Base-by-base conservation (phyloP, 2,113 vertebrate genomes). In the Polyodon spathula region DNA sequence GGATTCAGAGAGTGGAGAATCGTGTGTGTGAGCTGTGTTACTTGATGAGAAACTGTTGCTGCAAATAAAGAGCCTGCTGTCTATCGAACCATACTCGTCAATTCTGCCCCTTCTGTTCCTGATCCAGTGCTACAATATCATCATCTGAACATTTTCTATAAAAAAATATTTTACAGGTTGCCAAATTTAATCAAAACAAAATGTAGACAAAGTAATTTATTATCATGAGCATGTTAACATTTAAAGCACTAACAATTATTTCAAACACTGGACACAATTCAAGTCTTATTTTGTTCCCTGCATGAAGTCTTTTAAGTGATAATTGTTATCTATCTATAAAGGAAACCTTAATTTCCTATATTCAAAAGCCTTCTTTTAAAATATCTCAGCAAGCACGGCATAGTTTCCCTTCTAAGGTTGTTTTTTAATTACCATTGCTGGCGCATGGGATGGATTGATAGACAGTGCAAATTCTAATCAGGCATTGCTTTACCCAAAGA, bases 311-410 rank as follows among this genome's bases (percentile, higher is more conserved):
- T 37, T 11, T 12, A 5, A 14, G 16, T 12, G 27, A 10, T 59
- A 48, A 48, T 59, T 9, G 14, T 17, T 59, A 37, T 46, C 9
- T 63, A 5, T 40, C 54, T 54, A 48, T 16, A 12, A 54, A 51
- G 60, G 48, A 53, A 51, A 10, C 12, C 40, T 48, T 27, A 48
- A 14, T 27, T 27, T 6, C 3, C 44, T 42, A 12, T n/a, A 41
- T 27, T 14, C 38, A 52, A 58, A 38, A 64, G 56, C 56, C 37
- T 43, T 46, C 52, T 56, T 46, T 4, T 15, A 6, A 15, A 9
- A 41, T 10, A 3, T 7, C 38, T 38, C 16, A 43, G 6, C 7
- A 27, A 27, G 27, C 7, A 17, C 39, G 4, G 5, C 40, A 4
- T 58, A 37, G 9, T 40, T 8, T 12, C n/a, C 7, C 42, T n/a